Evolutionary conservation across 2,113 vertebrate species (phyloP).

Genomic region (Pterocles orientalis): DNA sequence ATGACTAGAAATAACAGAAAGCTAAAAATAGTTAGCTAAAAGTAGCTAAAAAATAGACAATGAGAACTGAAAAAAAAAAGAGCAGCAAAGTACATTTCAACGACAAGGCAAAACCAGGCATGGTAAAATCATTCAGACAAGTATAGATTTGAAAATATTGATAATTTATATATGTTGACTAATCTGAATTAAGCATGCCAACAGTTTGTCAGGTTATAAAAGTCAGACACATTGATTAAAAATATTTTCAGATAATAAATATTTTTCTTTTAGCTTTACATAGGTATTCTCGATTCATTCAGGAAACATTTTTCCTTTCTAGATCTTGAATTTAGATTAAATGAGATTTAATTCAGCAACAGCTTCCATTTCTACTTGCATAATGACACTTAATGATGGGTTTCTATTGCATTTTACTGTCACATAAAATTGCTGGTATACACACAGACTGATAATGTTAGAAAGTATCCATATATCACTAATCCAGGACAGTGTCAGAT

Average conservation of each 20-base stretch:
- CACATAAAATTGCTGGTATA: background rate
- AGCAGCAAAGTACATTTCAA: background rate
- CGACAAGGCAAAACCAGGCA: background rate
- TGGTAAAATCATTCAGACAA: background rate
- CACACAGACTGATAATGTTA: background rate
- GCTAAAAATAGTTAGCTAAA: background rate
- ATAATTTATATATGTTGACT: background rate
- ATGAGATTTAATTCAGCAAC: background rate
- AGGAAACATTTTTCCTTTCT: background rate
- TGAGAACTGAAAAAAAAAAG: background rate
- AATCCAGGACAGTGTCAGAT: background rate
- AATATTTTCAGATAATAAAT: background rate
- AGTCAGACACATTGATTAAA: background rate
- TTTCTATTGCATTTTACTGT: background rate
- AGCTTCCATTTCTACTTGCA: background rate
- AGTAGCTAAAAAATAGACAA: background rate
- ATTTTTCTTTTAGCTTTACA: background rate
- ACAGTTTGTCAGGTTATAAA: background rate
- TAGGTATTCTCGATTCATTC: background rate
- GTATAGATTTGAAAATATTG: background rate
- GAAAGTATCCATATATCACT: background rate
- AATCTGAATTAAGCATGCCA: background rate
- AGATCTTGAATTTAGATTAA: background rate
- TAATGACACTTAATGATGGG: background rate
- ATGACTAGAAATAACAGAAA: background rate